A percentile compares a stretch with the other conserved stretches of the same genome.
phyloP scores from a whole-genome alignment of 1,140 invertebrate genomes.

The Globodera ellingtonae region DNA sequence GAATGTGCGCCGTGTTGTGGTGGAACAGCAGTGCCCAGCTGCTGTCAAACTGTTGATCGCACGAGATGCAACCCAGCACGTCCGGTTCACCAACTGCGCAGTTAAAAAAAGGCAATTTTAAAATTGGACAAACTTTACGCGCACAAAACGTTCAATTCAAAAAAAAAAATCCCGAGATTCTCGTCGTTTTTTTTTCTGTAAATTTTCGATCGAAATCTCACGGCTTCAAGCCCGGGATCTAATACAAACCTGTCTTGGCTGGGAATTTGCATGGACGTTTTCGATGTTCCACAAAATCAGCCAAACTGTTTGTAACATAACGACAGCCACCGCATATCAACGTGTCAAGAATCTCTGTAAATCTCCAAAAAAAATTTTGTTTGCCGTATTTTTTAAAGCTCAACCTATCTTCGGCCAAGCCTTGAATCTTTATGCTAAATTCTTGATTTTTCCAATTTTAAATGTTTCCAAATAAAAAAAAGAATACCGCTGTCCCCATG shows the following conservation, averaged over 20 bases:
- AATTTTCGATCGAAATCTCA: too few species aligned
- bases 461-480: background rate
- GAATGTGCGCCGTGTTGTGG: constrained; percentile 11
- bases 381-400: too few species aligned
- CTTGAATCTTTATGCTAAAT: too few species aligned
- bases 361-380: too few species aligned
- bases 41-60: constrained; percentile 24
- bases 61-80: constrained; percentile 34
- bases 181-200: too few species aligned
- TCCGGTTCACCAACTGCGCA: constrained; percentile 35
- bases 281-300: constrained; percentile 36
- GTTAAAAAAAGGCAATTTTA: constrained; percentile 8
- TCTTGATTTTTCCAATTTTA: too few species aligned
- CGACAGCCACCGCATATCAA: constrained; percentile 39
- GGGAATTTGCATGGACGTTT: constrained; percentile 31
- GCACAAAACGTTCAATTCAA: too few species aligned
- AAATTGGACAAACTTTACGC: background rate
- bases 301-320: constrained; percentile 31
- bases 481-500: background rate
- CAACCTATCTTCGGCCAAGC: too few species aligned
- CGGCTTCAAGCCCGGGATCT: too few species aligned
- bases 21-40: constrained; percentile 32
- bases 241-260: constrained; percentile 18
- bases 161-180: too few species aligned
- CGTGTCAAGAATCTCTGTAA: constrained; percentile 24